These are phyloP conservation scores for Bufo gargarizans DNA, from an alignment of 2,113 vertebrate species.

Conservation along the genomic window DNA sequence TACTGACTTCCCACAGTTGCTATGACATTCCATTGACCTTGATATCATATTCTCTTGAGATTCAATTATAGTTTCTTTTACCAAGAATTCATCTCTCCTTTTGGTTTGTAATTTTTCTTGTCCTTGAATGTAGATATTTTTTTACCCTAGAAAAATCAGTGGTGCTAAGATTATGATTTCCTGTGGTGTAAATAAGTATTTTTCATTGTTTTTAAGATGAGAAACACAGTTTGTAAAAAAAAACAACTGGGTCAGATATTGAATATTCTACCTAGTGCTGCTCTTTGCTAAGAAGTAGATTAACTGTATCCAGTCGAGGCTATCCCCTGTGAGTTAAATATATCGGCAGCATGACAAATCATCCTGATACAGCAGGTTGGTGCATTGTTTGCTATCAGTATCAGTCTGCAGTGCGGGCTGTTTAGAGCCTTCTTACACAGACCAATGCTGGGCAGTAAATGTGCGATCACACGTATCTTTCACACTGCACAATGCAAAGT, in stretches of 20 bases:
- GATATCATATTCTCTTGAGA: constrained; percentile 27
- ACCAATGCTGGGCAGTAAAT: too few species aligned
- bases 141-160: not conserved
- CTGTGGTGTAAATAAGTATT: not conserved
- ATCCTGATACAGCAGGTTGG: not conserved
- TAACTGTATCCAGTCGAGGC: not conserved
- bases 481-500: too few species aligned
- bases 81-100: constrained; percentile 10
- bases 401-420: not conserved
- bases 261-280: not conserved
- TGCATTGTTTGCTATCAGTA: not conserved
- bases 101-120: not conserved
- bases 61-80: constrained; percentile 23
- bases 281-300: not conserved
- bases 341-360: not conserved
- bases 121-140: not conserved
- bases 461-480: too few species aligned
- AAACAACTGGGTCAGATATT: not conserved
- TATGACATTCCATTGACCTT: constrained; percentile 16
- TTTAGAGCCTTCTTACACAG: too few species aligned
- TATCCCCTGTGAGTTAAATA: too few species aligned
- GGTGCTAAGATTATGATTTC: not conserved
- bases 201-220: not conserved
- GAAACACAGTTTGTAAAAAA: not conserved
- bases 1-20: not conserved